A percentile compares a stretch with the other conserved stretches of the same genome.
phyloP scores from a whole-genome alignment of 2,797 vertebrate species.

The Poliocrania exsul region DNA sequence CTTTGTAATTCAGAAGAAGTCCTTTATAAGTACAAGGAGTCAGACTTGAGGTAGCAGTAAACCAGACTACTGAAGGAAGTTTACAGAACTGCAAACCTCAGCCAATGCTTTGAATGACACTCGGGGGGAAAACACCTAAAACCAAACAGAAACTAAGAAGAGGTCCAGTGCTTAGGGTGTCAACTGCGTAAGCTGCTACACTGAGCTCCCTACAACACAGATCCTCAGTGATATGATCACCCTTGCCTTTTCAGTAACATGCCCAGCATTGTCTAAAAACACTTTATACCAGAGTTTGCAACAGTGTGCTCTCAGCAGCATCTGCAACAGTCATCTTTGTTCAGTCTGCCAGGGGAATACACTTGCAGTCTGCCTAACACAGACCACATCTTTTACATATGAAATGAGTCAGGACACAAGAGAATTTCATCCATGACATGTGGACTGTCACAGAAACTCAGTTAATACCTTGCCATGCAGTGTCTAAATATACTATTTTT shows the following conservation, averaged over 20 bases:
- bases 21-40: neutral
- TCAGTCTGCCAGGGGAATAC: neutral
- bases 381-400: neutral
- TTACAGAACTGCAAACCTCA: neutral
- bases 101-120: neutral
- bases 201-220: neutral
- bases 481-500: neutral
- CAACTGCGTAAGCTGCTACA: neutral
- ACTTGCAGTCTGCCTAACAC: neutral
- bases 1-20: neutral
- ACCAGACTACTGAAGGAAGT: neutral
- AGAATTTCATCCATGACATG: neutral
- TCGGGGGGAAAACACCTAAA: fast-evolving
- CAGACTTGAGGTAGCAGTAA: neutral
- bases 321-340: neutral
- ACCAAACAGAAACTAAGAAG: neutral
- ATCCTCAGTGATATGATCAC: neutral
- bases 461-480: neutral
- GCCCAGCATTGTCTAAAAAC: neutral
- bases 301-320: neutral
- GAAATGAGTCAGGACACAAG: fast-evolving
- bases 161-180: neutral
- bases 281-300: neutral
- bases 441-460: neutral
- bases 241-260: neutral